Evolutionary conservation across 2,113 vertebrate genomes (phyloP).

Genomic region (Prinia subflava): DNA sequence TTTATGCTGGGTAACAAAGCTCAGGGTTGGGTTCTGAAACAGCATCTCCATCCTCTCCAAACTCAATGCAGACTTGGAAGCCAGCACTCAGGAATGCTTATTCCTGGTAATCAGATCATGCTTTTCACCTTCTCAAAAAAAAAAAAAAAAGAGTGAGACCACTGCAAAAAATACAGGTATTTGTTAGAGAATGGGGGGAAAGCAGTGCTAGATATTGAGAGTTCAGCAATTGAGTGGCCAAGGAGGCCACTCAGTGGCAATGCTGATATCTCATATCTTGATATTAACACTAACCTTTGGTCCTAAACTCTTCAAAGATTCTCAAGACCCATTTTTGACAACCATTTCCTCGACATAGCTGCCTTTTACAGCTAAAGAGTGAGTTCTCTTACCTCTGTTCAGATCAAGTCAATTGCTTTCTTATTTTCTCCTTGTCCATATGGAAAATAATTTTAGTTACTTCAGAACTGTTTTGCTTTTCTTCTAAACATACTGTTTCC

Average conservation of each 20-base stretch:
- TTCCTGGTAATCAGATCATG: not conserved
- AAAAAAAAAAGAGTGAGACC: not conserved
- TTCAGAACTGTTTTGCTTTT: not conserved
- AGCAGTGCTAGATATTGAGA: not conserved
- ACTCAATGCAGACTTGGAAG: not conserved
- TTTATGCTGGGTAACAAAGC: not conserved
- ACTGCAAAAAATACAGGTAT: not conserved
- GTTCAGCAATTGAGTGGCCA: fast-evolving
- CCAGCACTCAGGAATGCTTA: not conserved
- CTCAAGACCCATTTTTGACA: not conserved
- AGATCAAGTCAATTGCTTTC: not conserved
- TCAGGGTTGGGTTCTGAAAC: not conserved
- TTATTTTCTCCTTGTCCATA: not conserved
- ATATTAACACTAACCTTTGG: not conserved
- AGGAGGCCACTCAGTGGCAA: not conserved
- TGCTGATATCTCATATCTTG: not conserved
- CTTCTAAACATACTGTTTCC: not conserved
- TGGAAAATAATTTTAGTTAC: not conserved
- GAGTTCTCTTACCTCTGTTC: not conserved
- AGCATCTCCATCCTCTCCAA: not conserved
- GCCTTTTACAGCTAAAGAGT: not conserved
- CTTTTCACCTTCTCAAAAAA: not conserved
- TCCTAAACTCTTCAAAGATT: not conserved
- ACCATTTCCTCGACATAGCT: not conserved
- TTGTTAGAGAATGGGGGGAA: not conserved